Conservation (phyloP, 2,113 vertebrate genomes). For the Ochotona curzoniae region DNA sequence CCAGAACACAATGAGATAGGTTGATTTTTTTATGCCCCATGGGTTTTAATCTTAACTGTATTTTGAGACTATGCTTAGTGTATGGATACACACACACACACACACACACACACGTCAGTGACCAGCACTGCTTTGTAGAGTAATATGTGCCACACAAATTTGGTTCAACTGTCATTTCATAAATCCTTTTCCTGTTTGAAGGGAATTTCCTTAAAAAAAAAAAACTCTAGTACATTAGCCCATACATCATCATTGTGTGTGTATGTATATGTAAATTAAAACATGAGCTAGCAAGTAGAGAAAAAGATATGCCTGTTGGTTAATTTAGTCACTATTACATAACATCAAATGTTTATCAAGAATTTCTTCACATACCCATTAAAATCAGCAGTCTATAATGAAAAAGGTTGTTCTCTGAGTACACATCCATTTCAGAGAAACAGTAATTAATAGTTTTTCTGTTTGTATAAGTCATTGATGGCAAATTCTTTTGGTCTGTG, state of each 20-base stretch:
- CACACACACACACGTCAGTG: not conserved
- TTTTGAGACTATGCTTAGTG: conserved; percentile 1
- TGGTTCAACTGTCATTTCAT: not conserved
- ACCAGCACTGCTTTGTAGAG: not conserved
- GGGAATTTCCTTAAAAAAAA: not conserved
- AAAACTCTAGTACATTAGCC: not conserved
- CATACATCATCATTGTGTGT: not conserved
- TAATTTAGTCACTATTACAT: conserved; percentile 48
- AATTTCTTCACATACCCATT: conserved; percentile 29
- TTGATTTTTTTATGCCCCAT: not conserved
- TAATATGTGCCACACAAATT: not conserved
- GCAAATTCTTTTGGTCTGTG: conserved; percentile 55
- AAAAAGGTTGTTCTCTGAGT: conserved; percentile 37
- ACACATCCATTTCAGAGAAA: conserved; percentile 16
- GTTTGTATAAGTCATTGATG: conserved; percentile 35
- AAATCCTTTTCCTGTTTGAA: conserved; percentile 7
- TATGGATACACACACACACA: not conserved
- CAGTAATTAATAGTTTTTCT: conserved; percentile 29
- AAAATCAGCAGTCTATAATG: conserved; percentile 35
- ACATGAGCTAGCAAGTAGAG: not conserved
- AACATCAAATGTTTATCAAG: conserved; percentile 47
- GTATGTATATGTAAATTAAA: not conserved
- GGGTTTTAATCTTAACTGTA: not conserved
- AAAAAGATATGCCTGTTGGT: not conserved
- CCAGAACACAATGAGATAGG: not conserved